Percentiles rank a stretch among this genome's conserved stretches.
Conservation (phyloP, 2,797 vertebrate species). For the Pseudochirops corinnae region DNA sequence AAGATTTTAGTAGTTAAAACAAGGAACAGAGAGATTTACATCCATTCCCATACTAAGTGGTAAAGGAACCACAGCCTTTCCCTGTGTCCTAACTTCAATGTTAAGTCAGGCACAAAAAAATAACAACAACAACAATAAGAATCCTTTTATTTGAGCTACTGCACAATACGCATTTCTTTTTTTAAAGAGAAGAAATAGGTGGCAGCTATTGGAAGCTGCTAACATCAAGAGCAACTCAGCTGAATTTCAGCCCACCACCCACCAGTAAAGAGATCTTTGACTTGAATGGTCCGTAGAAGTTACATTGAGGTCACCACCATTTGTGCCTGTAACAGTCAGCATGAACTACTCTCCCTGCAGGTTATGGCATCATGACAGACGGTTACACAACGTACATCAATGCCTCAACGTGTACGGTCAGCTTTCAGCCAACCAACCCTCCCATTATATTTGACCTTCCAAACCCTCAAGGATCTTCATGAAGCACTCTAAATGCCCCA, state of each 20-base stretch:
- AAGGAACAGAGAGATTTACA: not conserved
- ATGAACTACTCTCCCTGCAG: constrained; percentile 84
- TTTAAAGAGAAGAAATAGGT: constrained; percentile 29
- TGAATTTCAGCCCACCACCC: constrained; percentile 51
- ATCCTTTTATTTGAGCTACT: constrained; percentile 18
- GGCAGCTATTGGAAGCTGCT: constrained; percentile 53
- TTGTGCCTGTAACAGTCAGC: constrained; percentile 71
- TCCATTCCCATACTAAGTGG: constrained; percentile 13
- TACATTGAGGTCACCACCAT: not conserved
- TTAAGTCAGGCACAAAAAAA: constrained; percentile 22
- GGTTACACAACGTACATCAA: constrained; percentile 98
- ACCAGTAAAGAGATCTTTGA: constrained; percentile 23
- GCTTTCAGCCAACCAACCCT: constrained; percentile 98
- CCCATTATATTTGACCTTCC: constrained; percentile 99
- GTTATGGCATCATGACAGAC: constrained; percentile 98
- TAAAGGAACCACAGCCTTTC: constrained; percentile 4
- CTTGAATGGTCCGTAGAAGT: constrained; percentile 39
- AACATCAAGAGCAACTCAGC: not conserved
- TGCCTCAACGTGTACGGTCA: constrained; percentile 97
- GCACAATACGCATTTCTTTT: not conserved
- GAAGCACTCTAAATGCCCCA: constrained; percentile 84
- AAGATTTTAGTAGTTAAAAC: constrained; percentile 22
- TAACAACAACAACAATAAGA: not conserved
- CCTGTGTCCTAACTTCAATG: not conserved
- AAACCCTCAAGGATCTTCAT: constrained; percentile 95